These are phyloP conservation scores for Plagodis pulveraria DNA, from an alignment of 2,888 invertebrate species.

Conservation along the genomic window DNA sequence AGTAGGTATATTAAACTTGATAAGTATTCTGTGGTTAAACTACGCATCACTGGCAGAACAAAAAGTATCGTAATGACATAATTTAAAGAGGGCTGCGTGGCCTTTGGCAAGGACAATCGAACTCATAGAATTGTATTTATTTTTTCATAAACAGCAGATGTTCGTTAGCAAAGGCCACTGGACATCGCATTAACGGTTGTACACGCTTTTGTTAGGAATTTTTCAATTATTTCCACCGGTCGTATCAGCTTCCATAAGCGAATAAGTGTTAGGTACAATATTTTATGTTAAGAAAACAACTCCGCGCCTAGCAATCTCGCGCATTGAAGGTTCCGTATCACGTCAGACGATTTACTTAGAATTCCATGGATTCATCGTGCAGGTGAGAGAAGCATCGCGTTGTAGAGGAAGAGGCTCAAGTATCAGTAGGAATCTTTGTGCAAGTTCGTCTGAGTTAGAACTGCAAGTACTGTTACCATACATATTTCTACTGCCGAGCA, in stretches of 20 bases:
- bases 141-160: conserved; percentile 72
- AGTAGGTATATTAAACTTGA: neutral
- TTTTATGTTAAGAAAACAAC: no score
- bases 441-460: no score
- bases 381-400: no score
- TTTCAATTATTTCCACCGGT: conserved; percentile 61
- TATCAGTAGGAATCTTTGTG: no score
- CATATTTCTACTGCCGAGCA: no score
- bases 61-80: conserved; percentile 43
- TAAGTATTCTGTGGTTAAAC: conserved; percentile 15
- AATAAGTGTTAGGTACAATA: neutral
- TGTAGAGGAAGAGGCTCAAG: no score
- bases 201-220: conserved; percentile 55
- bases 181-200: conserved; percentile 60
- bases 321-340: no score
- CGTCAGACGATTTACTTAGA: no score
- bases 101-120: conserved; percentile 59
- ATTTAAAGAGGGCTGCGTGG: conserved; percentile 49
- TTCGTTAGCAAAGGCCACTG: conserved; percentile 62
- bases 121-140: conserved; percentile 49
- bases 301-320: no score
- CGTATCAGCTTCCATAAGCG: conserved; percentile 23
- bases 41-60: conserved; percentile 22
- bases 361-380: no score
- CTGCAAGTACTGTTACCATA: no score